These are phyloP conservation scores for Rhea pennata DNA, from an alignment of 2,113 vertebrate species.

Conservation along the genomic window DNA sequence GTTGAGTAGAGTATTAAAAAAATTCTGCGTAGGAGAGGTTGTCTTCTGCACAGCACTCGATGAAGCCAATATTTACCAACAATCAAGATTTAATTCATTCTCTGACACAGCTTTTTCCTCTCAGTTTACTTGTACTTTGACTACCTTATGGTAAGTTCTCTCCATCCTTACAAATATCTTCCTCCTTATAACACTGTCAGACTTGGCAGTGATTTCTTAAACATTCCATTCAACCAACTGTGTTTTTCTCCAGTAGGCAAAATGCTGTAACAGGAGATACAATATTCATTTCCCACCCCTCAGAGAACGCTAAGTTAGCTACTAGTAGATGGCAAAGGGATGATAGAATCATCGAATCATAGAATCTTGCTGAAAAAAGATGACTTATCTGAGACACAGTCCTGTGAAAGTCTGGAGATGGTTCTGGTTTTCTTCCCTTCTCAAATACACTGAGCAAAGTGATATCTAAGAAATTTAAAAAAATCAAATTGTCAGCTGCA, in stretches of 20 bases:
- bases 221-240: not conserved
- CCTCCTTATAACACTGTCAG: not conserved
- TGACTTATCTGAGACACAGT: not conserved
- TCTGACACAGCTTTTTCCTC: not conserved
- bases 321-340: not conserved
- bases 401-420: not conserved
- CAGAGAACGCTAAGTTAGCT: not conserved
- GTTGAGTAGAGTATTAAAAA: conserved; percentile 40
- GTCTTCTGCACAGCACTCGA: not conserved
- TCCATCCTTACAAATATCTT: not conserved
- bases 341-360: too few relatives aligned
- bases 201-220: not conserved
- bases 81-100: not conserved
- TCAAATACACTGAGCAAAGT: not conserved
- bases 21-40: not conserved
- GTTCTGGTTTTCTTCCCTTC: not conserved
- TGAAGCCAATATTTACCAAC: conserved; percentile 32
- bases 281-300: not conserved
- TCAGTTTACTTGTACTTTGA: not conserved
- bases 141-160: not conserved
- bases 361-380: not conserved
- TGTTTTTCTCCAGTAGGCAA: not conserved
- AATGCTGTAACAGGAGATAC: not conserved
- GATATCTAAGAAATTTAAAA: not conserved
- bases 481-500: not conserved